Conservation (phyloP, 2,888 invertebrate genomes). For the Apotomis capreana region DNA sequence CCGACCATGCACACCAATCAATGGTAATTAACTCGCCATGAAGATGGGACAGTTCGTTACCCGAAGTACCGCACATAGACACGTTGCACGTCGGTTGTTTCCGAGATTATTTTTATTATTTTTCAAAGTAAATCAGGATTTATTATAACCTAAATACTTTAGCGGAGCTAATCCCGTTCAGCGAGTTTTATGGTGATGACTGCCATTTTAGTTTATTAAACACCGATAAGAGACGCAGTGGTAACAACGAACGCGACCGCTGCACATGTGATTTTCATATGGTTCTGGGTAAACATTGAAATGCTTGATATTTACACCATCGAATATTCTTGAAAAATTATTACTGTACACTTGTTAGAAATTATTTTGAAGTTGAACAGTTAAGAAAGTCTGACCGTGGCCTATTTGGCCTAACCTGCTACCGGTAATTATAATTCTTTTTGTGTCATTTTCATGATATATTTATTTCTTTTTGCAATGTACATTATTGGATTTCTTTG, state of each 20-base stretch:
- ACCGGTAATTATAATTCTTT: no score
- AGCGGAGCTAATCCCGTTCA: neutral
- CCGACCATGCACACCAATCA: slow-evolving; percentile 60
- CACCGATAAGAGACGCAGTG: slow-evolving; percentile 46
- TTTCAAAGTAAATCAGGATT: neutral
- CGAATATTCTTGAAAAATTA: no score
- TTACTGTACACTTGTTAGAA: no score
- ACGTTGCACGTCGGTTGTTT: slow-evolving; percentile 10
- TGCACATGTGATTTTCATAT: neutral
- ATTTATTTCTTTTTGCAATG: no score
- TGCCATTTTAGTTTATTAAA: slow-evolving; percentile 47
- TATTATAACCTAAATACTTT: neutral
- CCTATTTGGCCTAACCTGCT: no score
- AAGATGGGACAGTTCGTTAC: slow-evolving; percentile 47
- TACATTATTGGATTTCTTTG: no score
- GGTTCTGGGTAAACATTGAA: neutral
- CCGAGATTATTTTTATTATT: neutral
- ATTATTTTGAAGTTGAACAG: no score
- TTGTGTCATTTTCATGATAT: no score
- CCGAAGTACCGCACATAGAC: slow-evolving; percentile 41
- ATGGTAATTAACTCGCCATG: slow-evolving; percentile 56
- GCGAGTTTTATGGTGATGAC: slow-evolving; percentile 13
- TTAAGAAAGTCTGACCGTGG: no score
- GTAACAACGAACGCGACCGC: slow-evolving; percentile 20
- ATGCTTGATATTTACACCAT: neutral